Evolutionary conservation across 2,888 invertebrate species (phyloP).

Genomic region (Catocala sponsa): DNA sequence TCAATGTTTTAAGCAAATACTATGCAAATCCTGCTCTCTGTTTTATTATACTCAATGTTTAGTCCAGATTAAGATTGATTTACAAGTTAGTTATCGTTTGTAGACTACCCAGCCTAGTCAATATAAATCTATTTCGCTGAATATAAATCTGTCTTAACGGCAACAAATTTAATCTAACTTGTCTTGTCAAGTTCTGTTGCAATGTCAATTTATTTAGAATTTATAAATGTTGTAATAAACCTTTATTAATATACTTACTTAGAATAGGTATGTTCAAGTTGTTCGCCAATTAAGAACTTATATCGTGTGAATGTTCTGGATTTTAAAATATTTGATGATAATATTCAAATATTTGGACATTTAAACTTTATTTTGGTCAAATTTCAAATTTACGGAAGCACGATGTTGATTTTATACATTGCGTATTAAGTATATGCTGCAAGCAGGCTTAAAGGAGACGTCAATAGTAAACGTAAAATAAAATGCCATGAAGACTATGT

Average conservation of each 20-base stretch:
- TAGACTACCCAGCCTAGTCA: neutral
- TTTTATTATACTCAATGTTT: slow-evolving; percentile 4
- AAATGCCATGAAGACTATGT: no score
- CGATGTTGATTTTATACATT: no score
- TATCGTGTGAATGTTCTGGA: no score
- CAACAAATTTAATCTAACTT: slow-evolving; percentile 27
- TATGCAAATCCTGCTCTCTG: neutral
- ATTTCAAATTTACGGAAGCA: no score
- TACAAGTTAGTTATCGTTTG: neutral
- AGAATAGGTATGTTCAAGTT: no score
- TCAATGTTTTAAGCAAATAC: neutral
- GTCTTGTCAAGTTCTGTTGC: slow-evolving; percentile 30
- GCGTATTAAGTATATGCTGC: no score
- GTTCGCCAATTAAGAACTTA: no score
- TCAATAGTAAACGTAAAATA: no score
- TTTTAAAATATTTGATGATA: no score
- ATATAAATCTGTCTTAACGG: slow-evolving; percentile 5
- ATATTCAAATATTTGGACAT: no score
- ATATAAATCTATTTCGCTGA: neutral
- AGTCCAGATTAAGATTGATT: slow-evolving; percentile 6
- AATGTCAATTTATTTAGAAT: slow-evolving; percentile 15
- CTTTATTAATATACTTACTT: neutral
- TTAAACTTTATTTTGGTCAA: no score
- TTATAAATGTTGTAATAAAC: neutral
- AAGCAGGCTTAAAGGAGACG: no score